Base-by-base conservation (phyloP, 2,797 vertebrate species). In the Microcaecilia unicolor region DNA sequence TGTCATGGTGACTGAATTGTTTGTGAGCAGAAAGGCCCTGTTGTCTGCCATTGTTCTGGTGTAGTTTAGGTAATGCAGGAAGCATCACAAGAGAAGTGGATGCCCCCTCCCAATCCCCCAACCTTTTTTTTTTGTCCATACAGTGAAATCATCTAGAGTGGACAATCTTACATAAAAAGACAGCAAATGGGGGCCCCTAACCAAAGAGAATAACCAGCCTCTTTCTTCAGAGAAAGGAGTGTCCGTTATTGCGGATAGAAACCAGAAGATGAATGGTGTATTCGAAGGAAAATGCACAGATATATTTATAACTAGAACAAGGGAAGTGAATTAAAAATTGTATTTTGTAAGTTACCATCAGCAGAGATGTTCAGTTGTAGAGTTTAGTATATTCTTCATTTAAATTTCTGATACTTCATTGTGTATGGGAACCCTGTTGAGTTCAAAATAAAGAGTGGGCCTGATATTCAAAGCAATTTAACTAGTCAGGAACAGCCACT, bases 1-100 rank as follows among this genome's bases (percentile, higher is more conserved):
- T 87, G 83, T 84, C 83, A 86, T 84, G 83, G 85, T 83, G 83
- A 86, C 78, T 70, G 80, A 74, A 83, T 80, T 81, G 78, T 83
- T 83, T 74, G 71, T 48, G 52, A 67, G 73, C 68, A 83, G 74
- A 70, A 67, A 80, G 74, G 78, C 67, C 62, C 70, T 61, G 73
- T 83, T 82, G 74, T 79, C 72, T 76, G 74, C 77, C 78, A 85
- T 84, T 80, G 77, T 86, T 86, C 72, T 78, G 72, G 79, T 84
- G 74, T 80, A 69, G 74, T 85, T 85, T 81, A 80, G 76, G 78
- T 83, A 85, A 80, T 72, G 67, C 76, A 70, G 70, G 75, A 84
- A 75, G 75, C 80, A 79, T 81, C 77, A 74, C 76, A 58, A 83
- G 75, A 85, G 76, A 82, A 83, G 82, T 83, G 80, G 79, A 80